Conservation (phyloP, 2,888 invertebrate species). For the Panzeria rudis region DNA sequence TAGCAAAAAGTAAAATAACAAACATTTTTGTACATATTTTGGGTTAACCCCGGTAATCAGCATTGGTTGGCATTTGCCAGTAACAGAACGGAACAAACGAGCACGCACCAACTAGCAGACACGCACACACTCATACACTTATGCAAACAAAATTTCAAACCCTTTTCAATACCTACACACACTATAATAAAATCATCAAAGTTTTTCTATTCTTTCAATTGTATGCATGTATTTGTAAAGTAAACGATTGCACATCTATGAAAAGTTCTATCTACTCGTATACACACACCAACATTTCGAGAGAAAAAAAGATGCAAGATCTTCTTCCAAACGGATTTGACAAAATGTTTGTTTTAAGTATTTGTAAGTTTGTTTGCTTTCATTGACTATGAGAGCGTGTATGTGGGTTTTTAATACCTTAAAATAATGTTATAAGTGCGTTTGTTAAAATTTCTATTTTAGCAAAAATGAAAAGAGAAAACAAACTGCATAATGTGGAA, state of each 20-base stretch:
- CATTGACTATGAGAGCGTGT: conserved; percentile 17
- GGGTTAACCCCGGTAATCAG: conserved; percentile 68
- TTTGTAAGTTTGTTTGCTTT: conserved; percentile 41
- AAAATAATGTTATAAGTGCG: conserved; percentile 68
- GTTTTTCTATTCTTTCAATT: conserved; percentile 42
- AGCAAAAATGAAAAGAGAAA: conserved; percentile 11
- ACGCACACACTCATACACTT: background rate
- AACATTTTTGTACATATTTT: conserved; percentile 50
- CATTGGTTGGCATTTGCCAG: conserved; percentile 68
- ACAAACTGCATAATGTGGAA: background rate
- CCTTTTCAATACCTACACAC: conserved; percentile 36
- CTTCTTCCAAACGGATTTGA: conserved; percentile 56
- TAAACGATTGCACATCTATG: conserved; percentile 15
- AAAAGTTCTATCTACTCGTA: background rate
- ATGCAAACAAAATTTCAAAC: conserved; percentile 16
- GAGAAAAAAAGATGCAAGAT: conserved; percentile 42
- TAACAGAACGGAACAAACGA: conserved; percentile 51
- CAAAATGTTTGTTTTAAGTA: conserved; percentile 54
- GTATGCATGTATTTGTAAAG: conserved; percentile 1
- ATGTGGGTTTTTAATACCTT: conserved; percentile 24
- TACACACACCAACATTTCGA: background rate
- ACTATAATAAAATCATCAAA: conserved; percentile 56
- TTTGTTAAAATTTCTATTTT: conserved; percentile 63
- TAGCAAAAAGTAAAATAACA: background rate
- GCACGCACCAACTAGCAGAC: background rate